Conservation (phyloP, 2,113 vertebrate genomes). For the Hydrochoerus hydrochaeris region DNA sequence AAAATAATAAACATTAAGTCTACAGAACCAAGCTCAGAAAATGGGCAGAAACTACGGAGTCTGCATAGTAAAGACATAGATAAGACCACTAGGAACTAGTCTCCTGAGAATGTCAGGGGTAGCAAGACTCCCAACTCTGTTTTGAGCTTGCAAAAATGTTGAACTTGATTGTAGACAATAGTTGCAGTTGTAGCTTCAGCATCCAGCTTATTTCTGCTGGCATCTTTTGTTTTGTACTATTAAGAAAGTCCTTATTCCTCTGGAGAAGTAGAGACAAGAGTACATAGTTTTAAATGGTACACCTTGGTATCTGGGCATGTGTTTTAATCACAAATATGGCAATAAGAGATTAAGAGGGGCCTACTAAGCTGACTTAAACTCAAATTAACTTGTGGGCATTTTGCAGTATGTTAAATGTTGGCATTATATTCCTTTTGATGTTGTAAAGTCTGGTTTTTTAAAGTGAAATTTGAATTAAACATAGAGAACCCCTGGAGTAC, state of each 20-base stretch:
- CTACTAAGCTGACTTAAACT: slow-evolving; percentile 30
- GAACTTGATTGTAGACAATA: not conserved
- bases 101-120: not conserved
- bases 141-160: not conserved
- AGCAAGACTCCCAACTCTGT: not conserved
- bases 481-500: not conserved
- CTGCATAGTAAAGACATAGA: not conserved
- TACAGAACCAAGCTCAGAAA: slow-evolving; percentile 34
- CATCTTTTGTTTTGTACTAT: slow-evolving; percentile 9
- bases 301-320: not conserved
- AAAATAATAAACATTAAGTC: slow-evolving; percentile 18
- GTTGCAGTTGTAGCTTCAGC: not conserved
- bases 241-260: not conserved
- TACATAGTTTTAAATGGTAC: not conserved
- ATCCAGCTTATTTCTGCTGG: not conserved
- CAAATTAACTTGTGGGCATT: not conserved
- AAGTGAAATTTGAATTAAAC: slow-evolving; percentile 42
- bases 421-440: not conserved
- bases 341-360: slow-evolving; percentile 7
- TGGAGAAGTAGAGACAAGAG: not conserved
- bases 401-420: not conserved
- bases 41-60: not conserved
- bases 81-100: not conserved
- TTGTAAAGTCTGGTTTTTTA: not conserved
- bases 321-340: slow-evolving; percentile 19